Conservation (phyloP, 2,113 vertebrate genomes). For the Pangasianodon hypophthalmus region DNA sequence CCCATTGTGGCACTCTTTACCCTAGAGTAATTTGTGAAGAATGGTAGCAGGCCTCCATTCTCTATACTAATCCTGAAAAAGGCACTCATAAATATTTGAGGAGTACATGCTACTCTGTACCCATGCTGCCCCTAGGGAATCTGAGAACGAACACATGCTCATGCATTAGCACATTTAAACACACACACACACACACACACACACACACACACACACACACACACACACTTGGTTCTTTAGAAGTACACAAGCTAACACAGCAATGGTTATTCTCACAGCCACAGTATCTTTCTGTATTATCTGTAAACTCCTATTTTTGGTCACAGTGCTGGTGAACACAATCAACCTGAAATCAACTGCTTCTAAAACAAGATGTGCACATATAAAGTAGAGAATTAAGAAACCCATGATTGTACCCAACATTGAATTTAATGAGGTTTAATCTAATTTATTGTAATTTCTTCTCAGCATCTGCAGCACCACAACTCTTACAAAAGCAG, state of each 20-base stretch:
- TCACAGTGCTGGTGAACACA: neutral
- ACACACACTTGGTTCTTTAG: neutral
- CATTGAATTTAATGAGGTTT: neutral
- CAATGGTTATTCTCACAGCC: neutral
- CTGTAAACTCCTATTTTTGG: neutral
- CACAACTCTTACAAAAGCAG: neutral
- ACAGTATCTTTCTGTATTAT: neutral
- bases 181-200: constrained; percentile 4
- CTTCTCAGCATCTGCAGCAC: neutral
- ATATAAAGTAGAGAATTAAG: neutral
- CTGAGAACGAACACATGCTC: constrained; percentile 16
- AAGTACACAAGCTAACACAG: neutral
- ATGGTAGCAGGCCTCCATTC: constrained; percentile 17
- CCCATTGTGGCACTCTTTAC: neutral
- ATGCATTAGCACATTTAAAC: neutral
- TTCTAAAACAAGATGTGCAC: neutral
- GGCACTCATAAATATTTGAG: constrained; percentile 61
- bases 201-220: constrained; percentile 7
- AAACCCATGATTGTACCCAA: neutral
- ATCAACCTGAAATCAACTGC: neutral
- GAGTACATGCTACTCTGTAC: constrained; percentile 17
- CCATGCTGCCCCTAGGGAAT: neutral
- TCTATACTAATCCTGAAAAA: constrained; percentile 52
- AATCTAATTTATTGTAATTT: neutral
- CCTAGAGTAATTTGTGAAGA: constrained; percentile 39